Base-by-base conservation (phyloP, 2,797 vertebrate species). In the Darevskia nairensis region DNA sequence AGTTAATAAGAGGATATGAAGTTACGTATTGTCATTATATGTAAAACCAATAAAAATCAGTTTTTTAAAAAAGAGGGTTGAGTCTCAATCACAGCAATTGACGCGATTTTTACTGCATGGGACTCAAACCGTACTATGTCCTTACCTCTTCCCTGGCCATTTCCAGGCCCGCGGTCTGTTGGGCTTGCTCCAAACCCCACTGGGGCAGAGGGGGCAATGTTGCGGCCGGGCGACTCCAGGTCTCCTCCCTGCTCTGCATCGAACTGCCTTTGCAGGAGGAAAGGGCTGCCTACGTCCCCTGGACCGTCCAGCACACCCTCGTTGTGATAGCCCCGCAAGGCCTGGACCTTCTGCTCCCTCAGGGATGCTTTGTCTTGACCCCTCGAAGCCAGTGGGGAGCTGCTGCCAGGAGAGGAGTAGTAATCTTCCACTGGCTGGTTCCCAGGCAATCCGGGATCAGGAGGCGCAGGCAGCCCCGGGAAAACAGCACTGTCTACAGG, bases 371-470 rank as follows among this genome's bases (percentile, higher is more conserved):
- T 19, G 29, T 44, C 9, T 39, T 82, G 91, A 8, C 29, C 0
- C 0, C 39, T 25, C 9, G 74, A 17, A 32, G 71, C 29, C 75
- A 17, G 55, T 0, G 2, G 6, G 0, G 0, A 8, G 0, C 19
- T 75, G 61, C 17, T 64, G 19, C 64, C 90, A 0, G 9, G 1
- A 29, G n/a, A 77, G 81, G 93, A 21, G 75, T 93, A 94, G 0
- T 21, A 55, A 29, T 84, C 32, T 84, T 96, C 95, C 61, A 93
- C 85, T 0, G 95, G 95, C 59, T 94, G 86, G 0, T 94, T 95
- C 35, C 59, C 29, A 46, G 55, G 41, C 59, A 68, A 83, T 61
- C 9, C 0, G 0, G 44, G 25, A 27, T 72, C 8, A 3, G 0
- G 4, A 76, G 77, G 0, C 2, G 72, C 1, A 0, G n/a, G 13